Percentiles rank a stretch among this genome's conserved stretches.
These are phyloP conservation scores for Brachionus angularis DNA, from an alignment of 1,140 invertebrate species.

Conservation along the genomic window DNA sequence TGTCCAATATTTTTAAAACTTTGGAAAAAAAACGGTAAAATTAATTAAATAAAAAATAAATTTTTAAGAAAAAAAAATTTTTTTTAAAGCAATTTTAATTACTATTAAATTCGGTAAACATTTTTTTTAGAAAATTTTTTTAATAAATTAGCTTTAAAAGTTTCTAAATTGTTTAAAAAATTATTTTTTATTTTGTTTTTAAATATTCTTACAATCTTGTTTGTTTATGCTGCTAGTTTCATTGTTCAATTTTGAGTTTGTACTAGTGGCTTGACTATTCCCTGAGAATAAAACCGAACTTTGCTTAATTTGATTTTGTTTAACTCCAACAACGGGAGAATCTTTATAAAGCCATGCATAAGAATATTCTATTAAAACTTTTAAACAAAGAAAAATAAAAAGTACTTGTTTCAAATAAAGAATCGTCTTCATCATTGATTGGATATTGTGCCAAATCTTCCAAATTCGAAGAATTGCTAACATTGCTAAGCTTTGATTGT, in stretches of 20 bases:
- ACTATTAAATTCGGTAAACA: not conserved
- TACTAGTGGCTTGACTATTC: not conserved
- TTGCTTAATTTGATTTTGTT: not conserved
- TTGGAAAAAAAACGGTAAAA: not conserved
- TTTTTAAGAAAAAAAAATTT: not conserved
- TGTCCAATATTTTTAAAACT: slow-evolving; percentile 35
- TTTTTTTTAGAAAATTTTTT: not conserved
- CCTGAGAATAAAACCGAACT: not conserved
- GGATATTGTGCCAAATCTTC: slow-evolving; percentile 25
- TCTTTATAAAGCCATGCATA: no score
- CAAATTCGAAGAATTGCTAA: slow-evolving; percentile 7
- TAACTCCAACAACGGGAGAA: no score
- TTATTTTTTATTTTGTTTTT: no score
- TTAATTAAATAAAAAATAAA: not conserved
- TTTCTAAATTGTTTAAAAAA: not conserved
- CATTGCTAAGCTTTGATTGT: no score
- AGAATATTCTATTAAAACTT: slow-evolving; percentile 1
- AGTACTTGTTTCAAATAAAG: slow-evolving; percentile 36
- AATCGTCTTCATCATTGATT: slow-evolving; percentile 21
- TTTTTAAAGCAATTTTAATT: not conserved
- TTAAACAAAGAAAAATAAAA: not conserved
- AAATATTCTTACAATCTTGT: slow-evolving; percentile 40
- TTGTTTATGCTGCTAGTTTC: slow-evolving; percentile 35
- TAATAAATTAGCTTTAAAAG: not conserved
- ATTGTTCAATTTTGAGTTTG: no score